Base-by-base conservation (phyloP, 2,888 invertebrate genomes). In the Pseudanteris insignis region DNA sequence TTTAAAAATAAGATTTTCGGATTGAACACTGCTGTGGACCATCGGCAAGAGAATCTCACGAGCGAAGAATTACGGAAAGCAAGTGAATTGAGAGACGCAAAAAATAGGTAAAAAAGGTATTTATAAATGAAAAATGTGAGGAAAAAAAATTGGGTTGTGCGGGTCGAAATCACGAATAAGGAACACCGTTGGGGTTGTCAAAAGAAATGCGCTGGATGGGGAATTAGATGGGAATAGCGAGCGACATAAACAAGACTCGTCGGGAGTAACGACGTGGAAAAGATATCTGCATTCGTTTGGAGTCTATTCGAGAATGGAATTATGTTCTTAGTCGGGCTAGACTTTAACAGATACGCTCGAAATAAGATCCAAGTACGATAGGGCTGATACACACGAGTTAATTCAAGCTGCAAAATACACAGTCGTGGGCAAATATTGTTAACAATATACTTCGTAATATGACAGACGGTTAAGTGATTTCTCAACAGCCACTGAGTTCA, bases 221-320 rank as follows among this genome's bases (percentile, higher is more conserved):
- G 18, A 18, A 18, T 18, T 18, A 18, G 18, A 18, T 18, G 18
- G 18, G 6, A 18, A 18, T 4, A 18, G 18, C 6, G 18, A 6
- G 3, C 18, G 18, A 18, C 30, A 7, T 30, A 30, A 2, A 8
- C 12, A 13, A 30, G 11, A 2, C 30, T 12, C 12, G 30, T 11
- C 30, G 33, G 9, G 15, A 15, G 33, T 33, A 33, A 33, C 33
- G 33, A 33, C 33, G n/a, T 13, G 33, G 14, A 33, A 33, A 33
- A 5, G 15, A 33, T 33, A 13, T 33, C 33, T 15, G 15, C 7
- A 33, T 30, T 30, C 30, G 30, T 30, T 30, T 30, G 30, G 30
- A 30, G 30, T 8, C 13, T 33, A 14, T 14, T 33, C n/a, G 33
- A 15, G 15, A 33, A 14, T 13, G 33, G 9, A 33, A 33, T 33